A percentile compares a stretch with the other conserved stretches of the same genome.
Conservation (phyloP, 2,888 invertebrate species). For the Sialis fuliginosa region DNA sequence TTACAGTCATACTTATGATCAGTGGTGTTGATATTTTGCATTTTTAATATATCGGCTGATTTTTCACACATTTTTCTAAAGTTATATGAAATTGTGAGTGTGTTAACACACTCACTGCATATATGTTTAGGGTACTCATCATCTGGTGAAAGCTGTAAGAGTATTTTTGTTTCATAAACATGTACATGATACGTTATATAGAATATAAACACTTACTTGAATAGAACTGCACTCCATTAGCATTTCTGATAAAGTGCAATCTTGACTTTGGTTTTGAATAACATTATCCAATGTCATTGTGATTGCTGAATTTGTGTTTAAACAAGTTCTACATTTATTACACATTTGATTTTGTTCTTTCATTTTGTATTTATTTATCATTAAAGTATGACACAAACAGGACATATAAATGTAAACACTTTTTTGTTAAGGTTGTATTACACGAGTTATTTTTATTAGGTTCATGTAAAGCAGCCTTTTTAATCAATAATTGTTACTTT, state of each 20-base stretch:
- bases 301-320: no score
- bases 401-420: no score
- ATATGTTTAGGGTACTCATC: constrained; percentile 11
- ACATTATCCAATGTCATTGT: neutral
- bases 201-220: constrained; percentile 9
- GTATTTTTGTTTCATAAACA: neutral
- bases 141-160: constrained; percentile 9
- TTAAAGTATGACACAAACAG: no score
- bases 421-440: no score
- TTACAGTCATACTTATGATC: no score
- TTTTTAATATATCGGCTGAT: constrained; percentile 6
- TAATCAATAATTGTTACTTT: no score
- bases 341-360: no score
- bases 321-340: no score
- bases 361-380: no score
- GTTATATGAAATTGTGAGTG: constrained; percentile 8
- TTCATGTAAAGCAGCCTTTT: no score
- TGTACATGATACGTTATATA: neutral
- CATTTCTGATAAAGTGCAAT: constrained; percentile 9
- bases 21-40: neutral
- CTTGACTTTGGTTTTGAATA: neutral
- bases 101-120: constrained; percentile 11
- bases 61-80: constrained; percentile 12
- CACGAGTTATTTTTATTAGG: no score
- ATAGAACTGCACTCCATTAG: constrained; percentile 10